Conservation (phyloP, 2,888 invertebrate species). For the Bruchidius siliquastri region DNA sequence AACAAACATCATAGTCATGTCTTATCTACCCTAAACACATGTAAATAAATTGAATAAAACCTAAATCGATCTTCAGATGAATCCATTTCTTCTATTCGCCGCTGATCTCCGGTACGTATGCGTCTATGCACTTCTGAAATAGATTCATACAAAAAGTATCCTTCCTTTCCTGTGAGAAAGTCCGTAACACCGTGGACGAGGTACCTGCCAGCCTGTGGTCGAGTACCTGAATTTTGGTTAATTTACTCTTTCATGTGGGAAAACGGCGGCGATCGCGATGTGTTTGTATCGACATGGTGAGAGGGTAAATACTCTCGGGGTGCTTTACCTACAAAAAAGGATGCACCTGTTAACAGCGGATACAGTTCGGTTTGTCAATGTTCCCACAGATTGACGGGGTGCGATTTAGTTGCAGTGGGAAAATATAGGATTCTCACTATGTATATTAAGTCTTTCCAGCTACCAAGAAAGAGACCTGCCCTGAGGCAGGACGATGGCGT, state of each 20-base stretch:
- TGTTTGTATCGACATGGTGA: slow-evolving; percentile 32
- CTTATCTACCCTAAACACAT: too few relatives aligned
- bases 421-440: neutral
- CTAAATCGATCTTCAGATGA: too few relatives aligned
- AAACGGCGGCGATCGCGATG: slow-evolving; percentile 11
- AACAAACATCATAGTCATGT: too few relatives aligned
- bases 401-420: neutral
- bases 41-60: too few relatives aligned
- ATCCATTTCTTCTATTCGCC: neutral
- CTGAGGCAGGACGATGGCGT: too few relatives aligned
- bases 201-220: neutral
- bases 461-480: too few relatives aligned
- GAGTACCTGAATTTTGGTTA: slow-evolving; percentile 10
- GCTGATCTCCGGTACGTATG: neutral
- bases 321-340: slow-evolving; percentile 31
- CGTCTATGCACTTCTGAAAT: neutral
- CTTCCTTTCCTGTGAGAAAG: slow-evolving; percentile 18
- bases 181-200: slow-evolving; percentile 19
- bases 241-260: slow-evolving; percentile 15
- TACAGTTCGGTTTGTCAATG: neutral
- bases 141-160: slow-evolving; percentile 5
- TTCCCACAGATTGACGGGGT: neutral
- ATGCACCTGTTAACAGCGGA: slow-evolving; percentile 27
- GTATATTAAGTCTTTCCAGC: too few relatives aligned
- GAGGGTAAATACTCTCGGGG: slow-evolving; percentile 31